Evolutionary conservation across 2,797 vertebrate species (phyloP), one percentile per base, ranked within the genome.

Genomic region (Tangara arthus): DNA sequence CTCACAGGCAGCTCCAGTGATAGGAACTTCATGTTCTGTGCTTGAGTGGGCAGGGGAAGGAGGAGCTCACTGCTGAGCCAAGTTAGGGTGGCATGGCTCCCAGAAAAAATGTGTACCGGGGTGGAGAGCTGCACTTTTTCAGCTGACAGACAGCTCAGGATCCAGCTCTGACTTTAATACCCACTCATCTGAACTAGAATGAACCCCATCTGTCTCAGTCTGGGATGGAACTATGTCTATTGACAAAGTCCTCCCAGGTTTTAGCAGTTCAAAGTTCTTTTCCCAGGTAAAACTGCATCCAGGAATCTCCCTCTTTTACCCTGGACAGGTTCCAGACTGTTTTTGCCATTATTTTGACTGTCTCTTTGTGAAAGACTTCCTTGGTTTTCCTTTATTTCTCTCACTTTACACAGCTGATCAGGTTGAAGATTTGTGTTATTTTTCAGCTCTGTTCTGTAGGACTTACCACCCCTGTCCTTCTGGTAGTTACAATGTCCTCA

Each of bases 81-180:
- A 82, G 26, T 79, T 84, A 87, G 32, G 27, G 84, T 91, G 93
- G 87, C 89, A 85, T 19, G 34, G 41, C 68, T 96, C 89, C 91
- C 94, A 93, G 78, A 14, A 69, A 84, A 37, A 87, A 60, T n/a
- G 32, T 2, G 23, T 59, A 73, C 27, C 32, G 92, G 72, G 0
- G 0, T 21, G 24, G 37, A 84, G 27, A 94, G 71, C 41, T 93
- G 60, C 52, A 73, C 28, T 72, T 83, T 61, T 78, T 69, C 89
- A 87, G 52, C 60, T 90, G 60, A 41, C n/a, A 90, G 42, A 52
- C 71, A 86, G 61, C 37, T 78, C 14, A 52, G 41, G 27, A 92
- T 56, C 21, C 60, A 80, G 41, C 34, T 85, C 60, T 64, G 37
- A 56, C 60, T 93, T 76, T 56, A 69, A 82, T 82, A 61, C 20